Base-by-base conservation (phyloP, 2,113 vertebrate species). In the Petroica traversi region DNA sequence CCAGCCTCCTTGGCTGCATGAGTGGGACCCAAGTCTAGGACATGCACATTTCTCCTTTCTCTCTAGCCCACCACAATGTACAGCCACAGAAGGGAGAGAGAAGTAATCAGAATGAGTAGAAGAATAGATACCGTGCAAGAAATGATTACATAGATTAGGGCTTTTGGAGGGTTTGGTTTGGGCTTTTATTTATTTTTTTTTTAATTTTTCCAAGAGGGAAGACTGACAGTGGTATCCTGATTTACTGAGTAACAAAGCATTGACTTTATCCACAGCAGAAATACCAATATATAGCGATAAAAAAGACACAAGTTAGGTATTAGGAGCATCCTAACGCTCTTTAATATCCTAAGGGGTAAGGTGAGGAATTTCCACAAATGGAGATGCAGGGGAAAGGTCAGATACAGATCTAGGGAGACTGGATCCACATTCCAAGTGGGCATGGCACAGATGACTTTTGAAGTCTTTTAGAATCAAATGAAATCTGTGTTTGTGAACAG, bases 1-100 rank as follows among this genome's bases (percentile, higher is more conserved):
- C 12, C 64, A 45, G 58, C 16, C 8, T 10, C 64, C 45, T 19
- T 0, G 0, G 61, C 24, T 55, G 51, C 29, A 4, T 0, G 11
- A 75, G 41, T 2, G 6, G n/a, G 40, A 80, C 36, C 16, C 52
- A 61, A 33, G 54, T 6, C 25, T 40, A 54, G 40, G n/a, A 74
- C 34, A 66, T 3, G 12, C 3, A 36, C 31, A n/a, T 5, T 3
- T 49, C 28, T 63, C 33, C 48, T 28, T 76, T 45, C 55, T 49
- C 19, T 73, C 41, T 63, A 45, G 6, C 19, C 18, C 18, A 62
- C 38, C 19, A 67, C 48, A 40, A 23, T 0, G 8, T 33, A 34
- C 33, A 58, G 41, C 5, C 64, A 71, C 17, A 38, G 25, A 72
- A 61, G 2, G 4, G 9, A 6, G 2, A 71, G 33, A 74, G 36